These are phyloP conservation scores for Meandrina meandrites DNA, from an alignment of 92 coral and sea anemone species.

Conservation along the genomic window DNA sequence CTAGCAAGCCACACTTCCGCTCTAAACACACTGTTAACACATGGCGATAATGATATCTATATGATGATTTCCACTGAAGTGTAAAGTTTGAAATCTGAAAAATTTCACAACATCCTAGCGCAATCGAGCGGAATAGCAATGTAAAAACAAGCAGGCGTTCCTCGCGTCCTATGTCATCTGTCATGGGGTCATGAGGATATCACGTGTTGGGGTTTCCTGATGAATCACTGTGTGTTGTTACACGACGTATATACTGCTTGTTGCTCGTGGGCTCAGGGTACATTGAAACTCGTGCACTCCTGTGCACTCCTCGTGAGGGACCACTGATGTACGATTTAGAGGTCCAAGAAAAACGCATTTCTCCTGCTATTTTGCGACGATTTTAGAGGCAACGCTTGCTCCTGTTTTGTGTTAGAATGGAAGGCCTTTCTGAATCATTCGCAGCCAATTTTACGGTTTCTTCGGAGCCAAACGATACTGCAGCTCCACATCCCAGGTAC, in stretches of 20 bases:
- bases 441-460: slow-evolving; percentile 80
- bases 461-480: slow-evolving; percentile 82
- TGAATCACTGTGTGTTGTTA: not conserved
- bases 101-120: not conserved
- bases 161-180: not conserved
- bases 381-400: not conserved
- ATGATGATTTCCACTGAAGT: not conserved
- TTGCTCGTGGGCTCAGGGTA: not conserved
- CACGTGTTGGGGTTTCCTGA: not conserved
- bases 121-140: not conserved
- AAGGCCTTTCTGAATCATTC: slow-evolving; percentile 70
- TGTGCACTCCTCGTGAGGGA: too few species aligned
- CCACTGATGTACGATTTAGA: too few species aligned
- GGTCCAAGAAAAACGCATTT: not conserved
- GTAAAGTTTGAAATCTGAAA: not conserved
- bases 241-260: not conserved
- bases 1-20: not conserved
- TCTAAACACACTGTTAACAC: not conserved
- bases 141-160: slow-evolving; percentile 11
- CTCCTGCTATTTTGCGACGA: not conserved
- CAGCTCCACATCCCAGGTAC: slow-evolving; percentile 93
- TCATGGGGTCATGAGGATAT: slow-evolving; percentile 4
- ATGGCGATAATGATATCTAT: not conserved
- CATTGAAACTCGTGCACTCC: too few species aligned
- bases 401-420: slow-evolving; percentile 47